Evolutionary conservation across 2,888 invertebrate species (phyloP), one percentile per base, ranked within the genome.

Genomic region (Coleophora deauratella): DNA sequence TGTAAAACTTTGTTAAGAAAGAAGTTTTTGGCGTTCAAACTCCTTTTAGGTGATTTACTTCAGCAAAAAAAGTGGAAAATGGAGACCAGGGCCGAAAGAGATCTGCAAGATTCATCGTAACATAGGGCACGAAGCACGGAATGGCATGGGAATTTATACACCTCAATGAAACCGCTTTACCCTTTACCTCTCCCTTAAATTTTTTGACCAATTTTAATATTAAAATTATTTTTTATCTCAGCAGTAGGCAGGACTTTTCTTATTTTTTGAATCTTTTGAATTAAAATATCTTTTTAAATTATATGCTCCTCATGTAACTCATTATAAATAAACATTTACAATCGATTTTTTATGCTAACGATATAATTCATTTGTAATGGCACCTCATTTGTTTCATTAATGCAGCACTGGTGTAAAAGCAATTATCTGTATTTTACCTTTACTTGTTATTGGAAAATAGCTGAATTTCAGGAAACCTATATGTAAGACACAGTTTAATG

Each of bases 31-130:
- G 12, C 21, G 14, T 43, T 47, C 37, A 38, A 38, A 42, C 35
- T 32, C 28, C 14, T 40, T 59, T 67, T 81, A 81, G 79, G 81
- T 76, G 65, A 12, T 63, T 61, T 70, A 62, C 61, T 66, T 6
- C 15, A 11, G 65, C 50, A 61, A 58, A 64, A 59, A 57, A 57
- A 52, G 57, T 56, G 57, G 68, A 66, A 79, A 81, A 80, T 80
- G 78, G 77, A 62, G 61, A 84, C 82, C 84, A 84, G 84, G 84
- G 84, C 82, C 82, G 84, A 84, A 84, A 84, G 84, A 84, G 81
- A 82, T 74, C 72, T 56, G 56, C 41, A 45, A 31, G 55, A 54
- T 38, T 45, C 62, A 74, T 62, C 66, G 63, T 59, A 59, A 68
- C 68, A 72, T 68, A 58, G 52, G 51, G 62, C 71, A 71, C 67